A percentile compares a stretch with the other conserved stretches of the same genome.
Evolutionary conservation across 2,888 invertebrate genomes (phyloP).

Genomic region (Chirona hameri): DNA sequence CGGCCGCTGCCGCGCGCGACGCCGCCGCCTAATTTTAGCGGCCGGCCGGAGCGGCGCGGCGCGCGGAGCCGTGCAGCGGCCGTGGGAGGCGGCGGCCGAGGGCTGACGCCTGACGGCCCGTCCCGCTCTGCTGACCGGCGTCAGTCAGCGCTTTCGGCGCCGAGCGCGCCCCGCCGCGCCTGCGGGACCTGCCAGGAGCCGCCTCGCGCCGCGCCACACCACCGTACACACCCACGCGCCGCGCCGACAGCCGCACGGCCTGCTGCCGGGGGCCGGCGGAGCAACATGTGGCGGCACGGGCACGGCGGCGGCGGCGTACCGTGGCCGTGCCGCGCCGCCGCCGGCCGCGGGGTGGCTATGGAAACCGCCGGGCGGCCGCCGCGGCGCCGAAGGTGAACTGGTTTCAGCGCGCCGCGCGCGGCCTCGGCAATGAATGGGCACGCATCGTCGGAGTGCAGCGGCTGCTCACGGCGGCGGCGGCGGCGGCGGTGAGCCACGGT

Average conservation of each 20-base stretch:
- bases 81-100: not conserved
- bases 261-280: not conserved
- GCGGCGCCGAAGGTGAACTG: constrained; percentile 3
- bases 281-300: not conserved
- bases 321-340: not conserved
- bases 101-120: constrained; percentile 31
- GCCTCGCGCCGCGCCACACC: not conserved
- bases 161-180: not conserved
- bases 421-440: constrained; percentile 13
- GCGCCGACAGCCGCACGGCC: not conserved
- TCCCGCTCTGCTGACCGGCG: constrained; percentile 37
- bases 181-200: not conserved
- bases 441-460: not conserved
- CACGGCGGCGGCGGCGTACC: too few relatives aligned
- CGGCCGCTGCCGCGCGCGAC: not conserved
- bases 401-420: not conserved
- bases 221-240: not conserved
- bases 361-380: not conserved
- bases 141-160: not conserved
- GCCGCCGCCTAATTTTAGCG: not conserved
- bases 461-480: not conserved
- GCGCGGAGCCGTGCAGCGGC: not conserved
- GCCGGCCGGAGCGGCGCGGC: not conserved
- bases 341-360: not conserved
- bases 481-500: not conserved